Conservation (phyloP, 2,888 invertebrate genomes). For the Agonopterix alstromeriana region DNA sequence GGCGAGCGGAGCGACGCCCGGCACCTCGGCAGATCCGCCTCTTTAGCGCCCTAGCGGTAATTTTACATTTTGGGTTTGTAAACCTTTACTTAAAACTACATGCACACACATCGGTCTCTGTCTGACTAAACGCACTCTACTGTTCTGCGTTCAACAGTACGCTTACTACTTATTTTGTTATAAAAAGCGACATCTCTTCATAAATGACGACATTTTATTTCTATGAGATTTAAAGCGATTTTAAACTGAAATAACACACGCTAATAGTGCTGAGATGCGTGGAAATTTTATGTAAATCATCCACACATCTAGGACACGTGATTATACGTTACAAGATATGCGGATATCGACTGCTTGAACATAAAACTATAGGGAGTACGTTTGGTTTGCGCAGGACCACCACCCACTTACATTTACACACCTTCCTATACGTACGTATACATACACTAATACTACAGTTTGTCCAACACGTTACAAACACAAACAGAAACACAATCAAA, state of each 20-base stretch:
- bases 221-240: no score
- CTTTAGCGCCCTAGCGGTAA: slow-evolving; percentile 75
- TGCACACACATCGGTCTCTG: slow-evolving; percentile 9
- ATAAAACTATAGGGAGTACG: no score
- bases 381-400: no score
- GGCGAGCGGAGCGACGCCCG: slow-evolving; percentile 69
- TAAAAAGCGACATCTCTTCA: no score
- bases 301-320: no score
- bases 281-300: no score
- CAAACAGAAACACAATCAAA: slow-evolving; percentile 42
- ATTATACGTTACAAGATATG: no score
- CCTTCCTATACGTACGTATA: slow-evolving; percentile 1
- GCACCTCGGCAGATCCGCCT: slow-evolving; percentile 67
- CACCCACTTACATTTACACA: slow-evolving; percentile 2
- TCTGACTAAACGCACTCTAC: not conserved
- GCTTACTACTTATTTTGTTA: not conserved
- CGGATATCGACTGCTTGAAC: no score
- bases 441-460: not conserved
- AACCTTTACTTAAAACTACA: slow-evolving; percentile 73
- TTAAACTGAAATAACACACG: no score
- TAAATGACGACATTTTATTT: no score
- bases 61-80: slow-evolving; percentile 76
- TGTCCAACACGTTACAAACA: slow-evolving; percentile 4
- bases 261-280: no score
- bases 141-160: not conserved